Evolutionary conservation across 2,113 vertebrate species (phyloP).

Genomic region (Lepidothrix coronata): DNA sequence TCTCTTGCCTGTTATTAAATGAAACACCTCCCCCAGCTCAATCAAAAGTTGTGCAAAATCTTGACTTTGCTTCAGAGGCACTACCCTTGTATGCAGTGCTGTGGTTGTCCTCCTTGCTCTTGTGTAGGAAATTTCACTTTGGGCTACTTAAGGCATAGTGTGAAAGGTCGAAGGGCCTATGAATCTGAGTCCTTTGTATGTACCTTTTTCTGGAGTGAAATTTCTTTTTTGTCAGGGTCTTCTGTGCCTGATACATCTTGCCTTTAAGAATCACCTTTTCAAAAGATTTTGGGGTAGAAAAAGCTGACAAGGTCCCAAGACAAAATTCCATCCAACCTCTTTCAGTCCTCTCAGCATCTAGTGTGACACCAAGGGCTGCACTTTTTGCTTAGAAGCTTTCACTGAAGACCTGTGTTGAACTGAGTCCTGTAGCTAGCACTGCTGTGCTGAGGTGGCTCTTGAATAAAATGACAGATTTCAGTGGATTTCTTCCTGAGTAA

Average conservation of each 20-base stretch:
- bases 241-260: neutral
- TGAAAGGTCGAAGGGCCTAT: neutral
- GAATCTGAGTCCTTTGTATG: neutral
- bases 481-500: neutral
- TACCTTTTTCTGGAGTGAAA: neutral
- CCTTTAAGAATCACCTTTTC: neutral
- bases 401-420: neutral
- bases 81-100: neutral
- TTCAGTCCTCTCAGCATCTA: neutral
- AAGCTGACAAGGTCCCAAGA: neutral
- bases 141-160: neutral
- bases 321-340: neutral
- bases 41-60: neutral
- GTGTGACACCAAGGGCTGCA: neutral
- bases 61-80: neutral
- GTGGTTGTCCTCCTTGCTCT: neutral
- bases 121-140: neutral
- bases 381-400: neutral
- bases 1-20: conserved; percentile 2
- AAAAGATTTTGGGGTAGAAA: neutral
- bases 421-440: neutral
- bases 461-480: neutral
- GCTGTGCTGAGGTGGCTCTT: neutral
- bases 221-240: neutral
- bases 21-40: neutral